Evolutionary conservation across 1,140 invertebrate genomes (phyloP).

Genomic region (Apis laboriosa): DNA sequence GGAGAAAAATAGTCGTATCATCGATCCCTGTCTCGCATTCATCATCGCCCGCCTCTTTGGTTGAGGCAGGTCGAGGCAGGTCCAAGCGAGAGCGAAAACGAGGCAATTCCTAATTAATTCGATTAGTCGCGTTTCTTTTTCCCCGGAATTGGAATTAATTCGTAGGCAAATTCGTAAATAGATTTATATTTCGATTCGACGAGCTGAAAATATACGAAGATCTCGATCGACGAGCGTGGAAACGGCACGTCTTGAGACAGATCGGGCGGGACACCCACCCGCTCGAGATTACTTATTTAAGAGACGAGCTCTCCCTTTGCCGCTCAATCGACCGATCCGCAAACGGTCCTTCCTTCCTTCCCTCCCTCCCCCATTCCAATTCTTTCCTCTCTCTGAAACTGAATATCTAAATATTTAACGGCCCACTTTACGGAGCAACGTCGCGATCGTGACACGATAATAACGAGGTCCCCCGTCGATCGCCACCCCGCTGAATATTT

Average conservation of each 20-base stretch:
- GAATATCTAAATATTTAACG: constrained; percentile 20
- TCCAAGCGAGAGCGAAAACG: constrained; percentile 11
- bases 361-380: neutral
- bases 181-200: no score
- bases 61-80: constrained; percentile 21
- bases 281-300: constrained; percentile 30
- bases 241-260: neutral
- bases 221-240: neutral
- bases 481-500: constrained; percentile 20
- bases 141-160: no score
- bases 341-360: neutral
- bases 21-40: constrained; percentile 41
- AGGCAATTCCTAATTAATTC: neutral
- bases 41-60: constrained; percentile 23
- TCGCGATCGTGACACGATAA: neutral
- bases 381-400: neutral
- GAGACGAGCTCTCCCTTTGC: neutral
- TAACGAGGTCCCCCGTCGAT: neutral
- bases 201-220: no score
- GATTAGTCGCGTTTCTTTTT: no score
- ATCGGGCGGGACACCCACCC: neutral
- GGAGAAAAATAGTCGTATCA: constrained; percentile 36
- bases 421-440: neutral
- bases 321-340: no score
- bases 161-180: no score